Evolutionary conservation across 2,797 vertebrate genomes (phyloP), one percentile per base, ranked within the genome.

Genomic region (Astyanax mexicanus): DNA sequence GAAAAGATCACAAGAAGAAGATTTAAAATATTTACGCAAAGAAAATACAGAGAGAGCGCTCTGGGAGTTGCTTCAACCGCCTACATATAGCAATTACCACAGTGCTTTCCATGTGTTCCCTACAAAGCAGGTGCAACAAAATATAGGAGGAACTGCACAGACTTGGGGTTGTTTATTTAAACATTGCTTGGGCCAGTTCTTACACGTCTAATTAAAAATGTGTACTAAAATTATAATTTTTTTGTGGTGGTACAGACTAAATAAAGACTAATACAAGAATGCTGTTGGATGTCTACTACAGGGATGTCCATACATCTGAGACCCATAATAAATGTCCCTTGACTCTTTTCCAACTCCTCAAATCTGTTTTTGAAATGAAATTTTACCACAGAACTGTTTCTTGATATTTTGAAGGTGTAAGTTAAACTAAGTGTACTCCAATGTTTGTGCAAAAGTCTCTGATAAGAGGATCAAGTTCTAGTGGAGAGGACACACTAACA

Each of bases 1-100:
- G 70, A 62, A 10, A 77, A 32, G 37, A 54, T 37, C 23, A 21
- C 32, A 23, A n/a, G n/a, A n/a, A n/a, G n/a, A n/a, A n/a, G n/a
- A n/a, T n/a, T n/a, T n/a, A n/a, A n/a, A n/a, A n/a, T n/a, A n/a
- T n/a, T 47, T 45, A 45, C 62, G 45, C 62, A 13, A 21, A 29
- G n/a, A 67, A 67, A 7, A 67, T 19, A 32, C 3, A 68, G 42
- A 40, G 5, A 71, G 29, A 64, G 74, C 55, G 44, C 69, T 58
- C 72, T 75, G 27, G 1, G 72, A 74, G 67, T 55, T 61, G 40
- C 35, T 62, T 61, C 49, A 23, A 51, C 77, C n/a, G 64, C 80
- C 77, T 66, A 79, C 71, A 79, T 70, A 61, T 32, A 64, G 52
- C 69, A 73, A 70, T 80, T 80, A 78, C 71, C 45, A 64, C 47